Percentiles rank a stretch among this genome's conserved stretches.
Evolutionary conservation across 2,888 invertebrate genomes (phyloP).

Genomic region (Sarcophaga caerulescens): DNA sequence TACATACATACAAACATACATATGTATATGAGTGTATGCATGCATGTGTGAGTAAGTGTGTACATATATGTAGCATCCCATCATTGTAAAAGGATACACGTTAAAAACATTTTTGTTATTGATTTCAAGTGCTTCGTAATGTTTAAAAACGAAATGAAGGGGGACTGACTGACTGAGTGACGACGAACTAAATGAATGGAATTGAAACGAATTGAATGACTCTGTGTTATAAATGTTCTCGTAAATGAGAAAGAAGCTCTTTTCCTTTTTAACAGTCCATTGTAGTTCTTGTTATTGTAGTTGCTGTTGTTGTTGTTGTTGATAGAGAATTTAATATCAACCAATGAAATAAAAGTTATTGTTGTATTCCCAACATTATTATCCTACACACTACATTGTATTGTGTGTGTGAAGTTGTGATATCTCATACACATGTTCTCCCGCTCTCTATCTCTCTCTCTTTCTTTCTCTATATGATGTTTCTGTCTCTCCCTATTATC

Average conservation of each 20-base stretch:
- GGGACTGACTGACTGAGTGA: constrained; percentile 19
- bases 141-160: not conserved
- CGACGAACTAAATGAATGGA: not conserved
- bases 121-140: constrained; percentile 59
- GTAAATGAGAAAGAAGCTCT: constrained; percentile 53
- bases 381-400: not conserved
- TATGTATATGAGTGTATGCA: too few species aligned
- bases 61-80: not conserved
- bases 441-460: too few species aligned
- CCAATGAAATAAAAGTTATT: constrained; percentile 67
- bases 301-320: constrained; percentile 1
- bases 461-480: too few species aligned
- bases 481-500: too few species aligned
- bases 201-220: not conserved
- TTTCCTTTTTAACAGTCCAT: not conserved
- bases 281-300: constrained; percentile 1
- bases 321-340: constrained; percentile 37
- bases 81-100: constrained; percentile 52
- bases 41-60: not conserved
- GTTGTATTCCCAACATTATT: not conserved
- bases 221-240: not conserved
- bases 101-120: constrained; percentile 51
- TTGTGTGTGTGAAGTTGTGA: constrained; percentile 6
- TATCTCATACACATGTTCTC: not conserved
- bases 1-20: too few species aligned